Evolutionary conservation across 2,113 vertebrate species (phyloP), one percentile per base, ranked within the genome.

Genomic region (Barnardius zonarius): DNA sequence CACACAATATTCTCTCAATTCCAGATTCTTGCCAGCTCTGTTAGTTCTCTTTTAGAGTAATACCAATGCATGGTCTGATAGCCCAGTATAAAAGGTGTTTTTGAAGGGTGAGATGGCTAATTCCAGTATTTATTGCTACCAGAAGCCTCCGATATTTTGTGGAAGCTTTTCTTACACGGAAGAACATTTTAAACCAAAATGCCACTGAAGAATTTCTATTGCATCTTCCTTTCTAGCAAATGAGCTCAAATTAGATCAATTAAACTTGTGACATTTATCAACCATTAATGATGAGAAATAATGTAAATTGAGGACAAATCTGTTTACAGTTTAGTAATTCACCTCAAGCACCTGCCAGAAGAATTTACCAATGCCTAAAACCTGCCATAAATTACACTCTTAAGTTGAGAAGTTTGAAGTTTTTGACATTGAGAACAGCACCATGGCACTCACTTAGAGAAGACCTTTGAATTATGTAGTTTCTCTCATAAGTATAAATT

Each of bases 221-320:
- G 82, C 87, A 85, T 77, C 82, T 83, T 94, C 78, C 94, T 95
- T 69, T 28, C 66, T 57, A 93, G 72, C 52, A 90, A 72, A 80
- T 62, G 62, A 73, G 85, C 61, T 95, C 55, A 88, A 93, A 78
- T 92, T 83, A 90, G 84, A 63, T 73, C 87, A 92, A 86, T 92
- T 92, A 88, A 77, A 94, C 93, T 92, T 92, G 74, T 94, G 88
- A 90, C 37, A 48, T 92, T 92, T 91, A 93, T 83, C 95, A 86
- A 61, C 64, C 70, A 92, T 85, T 90, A 84, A 93, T 64, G 88
- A 86, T 70, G 92, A 90, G 66, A 85, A 96, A 90, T 62, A 94
- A 90, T 30, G 48, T 79, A 94, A 96, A 80, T 69, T 66, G 44
- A 91, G 83, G 90, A 81, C 80, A 96, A 92, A 76, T 73, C 83